Conservation (phyloP, 2,888 invertebrate genomes). For the Bombylius discolor region DNA sequence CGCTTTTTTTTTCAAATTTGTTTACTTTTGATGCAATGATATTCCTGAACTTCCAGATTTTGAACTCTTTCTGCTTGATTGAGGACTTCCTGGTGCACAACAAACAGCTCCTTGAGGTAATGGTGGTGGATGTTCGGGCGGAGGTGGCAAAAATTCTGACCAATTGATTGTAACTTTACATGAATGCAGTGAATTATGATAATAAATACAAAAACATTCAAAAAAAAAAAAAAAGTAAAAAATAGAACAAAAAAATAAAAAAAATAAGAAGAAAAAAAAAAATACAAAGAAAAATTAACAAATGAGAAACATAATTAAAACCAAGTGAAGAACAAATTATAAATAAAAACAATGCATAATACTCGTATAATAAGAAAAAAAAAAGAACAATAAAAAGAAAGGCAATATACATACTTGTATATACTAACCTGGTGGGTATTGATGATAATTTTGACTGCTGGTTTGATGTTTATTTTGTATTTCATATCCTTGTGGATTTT, state of each 20-base stretch:
- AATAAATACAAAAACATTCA: constrained; percentile 4
- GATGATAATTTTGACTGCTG: constrained; percentile 25
- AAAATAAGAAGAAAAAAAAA: constrained; percentile 1
- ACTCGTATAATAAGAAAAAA: not conserved
- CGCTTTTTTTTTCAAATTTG: too few species aligned
- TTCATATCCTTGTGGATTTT: constrained; percentile 22
- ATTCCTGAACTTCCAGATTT: constrained; percentile 36
- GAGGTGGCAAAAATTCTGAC: constrained; percentile 47
- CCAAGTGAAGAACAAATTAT: not conserved
- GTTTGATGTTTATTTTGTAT: constrained; percentile 22
- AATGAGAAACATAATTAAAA: too few species aligned
- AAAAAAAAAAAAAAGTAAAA: constrained; percentile 5
- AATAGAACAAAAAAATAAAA: not conserved
- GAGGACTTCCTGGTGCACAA: constrained; percentile 34
- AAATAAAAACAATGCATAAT: too few species aligned
- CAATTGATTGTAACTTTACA: constrained; percentile 39
- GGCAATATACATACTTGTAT: not conserved
- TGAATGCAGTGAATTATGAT: constrained; percentile 2
- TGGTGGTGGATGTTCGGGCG: constrained; percentile 48
- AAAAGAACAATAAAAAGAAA: constrained; percentile 1
- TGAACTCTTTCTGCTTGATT: constrained; percentile 33
- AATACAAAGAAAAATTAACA: not conserved
- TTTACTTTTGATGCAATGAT: constrained; percentile 34
- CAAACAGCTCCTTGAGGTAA: constrained; percentile 28
- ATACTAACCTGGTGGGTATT: constrained; percentile 31